A percentile compares a stretch with the other conserved stretches of the same genome.
Evolutionary conservation across 2,113 vertebrate genomes (phyloP).

Genomic region (Phalacrocorax aristotelis): DNA sequence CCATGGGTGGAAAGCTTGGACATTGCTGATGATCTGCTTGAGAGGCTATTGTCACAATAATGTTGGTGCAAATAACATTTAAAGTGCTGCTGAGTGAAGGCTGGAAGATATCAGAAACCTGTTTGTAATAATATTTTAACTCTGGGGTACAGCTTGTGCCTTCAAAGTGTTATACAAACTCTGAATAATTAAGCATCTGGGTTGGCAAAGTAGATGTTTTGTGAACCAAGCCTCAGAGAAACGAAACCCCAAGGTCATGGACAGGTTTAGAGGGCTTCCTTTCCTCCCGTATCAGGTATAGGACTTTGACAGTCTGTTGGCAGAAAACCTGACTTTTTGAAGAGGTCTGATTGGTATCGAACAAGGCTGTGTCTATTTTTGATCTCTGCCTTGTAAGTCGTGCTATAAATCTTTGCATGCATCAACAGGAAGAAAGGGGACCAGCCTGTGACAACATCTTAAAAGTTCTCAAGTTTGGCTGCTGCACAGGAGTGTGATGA

Average conservation of each 20-base stretch:
- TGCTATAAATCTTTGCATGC: not conserved
- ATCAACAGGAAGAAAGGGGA: not conserved
- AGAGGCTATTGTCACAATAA: not conserved
- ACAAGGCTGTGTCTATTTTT: not conserved
- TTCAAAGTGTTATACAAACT: not conserved
- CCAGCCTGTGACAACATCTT: not conserved
- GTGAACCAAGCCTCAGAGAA: not conserved
- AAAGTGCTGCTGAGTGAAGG: not conserved
- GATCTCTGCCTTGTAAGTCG: not conserved
- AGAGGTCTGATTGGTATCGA: not conserved
- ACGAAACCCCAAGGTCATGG: not conserved
- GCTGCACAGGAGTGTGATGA: not conserved
- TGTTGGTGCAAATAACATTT: not conserved
- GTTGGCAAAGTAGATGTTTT: not conserved
- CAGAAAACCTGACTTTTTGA: not conserved
- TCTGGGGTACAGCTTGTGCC: not conserved
- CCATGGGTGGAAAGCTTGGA: not conserved
- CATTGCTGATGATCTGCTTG: not conserved
- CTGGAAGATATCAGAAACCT: not conserved
- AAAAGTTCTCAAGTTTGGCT: not conserved
- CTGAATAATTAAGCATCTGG: not conserved
- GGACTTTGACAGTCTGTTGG: not conserved
- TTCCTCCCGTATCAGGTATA: not conserved
- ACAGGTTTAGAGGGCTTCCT: not conserved
- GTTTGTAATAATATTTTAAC: not conserved